A percentile compares a stretch with the other conserved stretches of the same genome.
phyloP scores from a whole-genome alignment of 2,797 vertebrate genomes.

The Oreortyx pictus region DNA sequence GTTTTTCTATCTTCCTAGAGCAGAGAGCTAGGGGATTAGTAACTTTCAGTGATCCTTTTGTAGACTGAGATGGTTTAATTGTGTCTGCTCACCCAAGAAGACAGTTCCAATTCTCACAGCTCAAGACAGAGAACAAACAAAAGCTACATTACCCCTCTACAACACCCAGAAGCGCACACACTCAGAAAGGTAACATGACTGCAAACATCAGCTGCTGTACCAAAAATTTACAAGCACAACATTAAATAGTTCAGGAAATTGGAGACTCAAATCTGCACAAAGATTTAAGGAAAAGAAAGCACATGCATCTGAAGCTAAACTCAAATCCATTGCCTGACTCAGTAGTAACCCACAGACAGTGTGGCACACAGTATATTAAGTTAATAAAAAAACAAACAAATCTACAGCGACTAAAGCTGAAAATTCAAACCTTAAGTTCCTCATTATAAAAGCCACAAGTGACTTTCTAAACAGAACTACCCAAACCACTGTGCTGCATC shows the following conservation, averaged over 20 bases:
- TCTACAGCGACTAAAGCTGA: slow-evolving; percentile 57
- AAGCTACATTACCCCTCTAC: neutral
- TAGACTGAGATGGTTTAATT: neutral
- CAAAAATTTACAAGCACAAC: slow-evolving; percentile 15
- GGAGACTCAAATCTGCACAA: slow-evolving; percentile 3
- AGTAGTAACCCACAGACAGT: slow-evolving; percentile 49
- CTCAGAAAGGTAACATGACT: neutral
- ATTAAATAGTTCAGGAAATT: slow-evolving; percentile 16
- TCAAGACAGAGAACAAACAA: slow-evolving; percentile 25
- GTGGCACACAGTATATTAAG: slow-evolving; percentile 20
- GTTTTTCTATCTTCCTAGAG: slow-evolving; percentile 3
- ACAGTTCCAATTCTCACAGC: neutral
- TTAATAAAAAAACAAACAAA: slow-evolving; percentile 63
- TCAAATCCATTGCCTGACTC: slow-evolving; percentile 31
- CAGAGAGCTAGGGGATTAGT: neutral
- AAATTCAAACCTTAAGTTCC: slow-evolving; percentile 67
- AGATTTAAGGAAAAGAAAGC: neutral
- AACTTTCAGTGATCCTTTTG: slow-evolving; percentile 6
- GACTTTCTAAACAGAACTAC: slow-evolving; percentile 53
- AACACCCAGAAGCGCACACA: neutral
- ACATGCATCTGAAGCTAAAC: neutral
- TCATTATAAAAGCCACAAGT: slow-evolving; percentile 66
- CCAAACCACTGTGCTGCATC: slow-evolving; percentile 1
- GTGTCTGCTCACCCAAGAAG: neutral
- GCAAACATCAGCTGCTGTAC: slow-evolving; percentile 16